A percentile compares a stretch with the other conserved stretches of the same genome.
Evolutionary conservation across 2,797 vertebrate genomes (phyloP).

Genomic region (Crenichthys baileyi): DNA sequence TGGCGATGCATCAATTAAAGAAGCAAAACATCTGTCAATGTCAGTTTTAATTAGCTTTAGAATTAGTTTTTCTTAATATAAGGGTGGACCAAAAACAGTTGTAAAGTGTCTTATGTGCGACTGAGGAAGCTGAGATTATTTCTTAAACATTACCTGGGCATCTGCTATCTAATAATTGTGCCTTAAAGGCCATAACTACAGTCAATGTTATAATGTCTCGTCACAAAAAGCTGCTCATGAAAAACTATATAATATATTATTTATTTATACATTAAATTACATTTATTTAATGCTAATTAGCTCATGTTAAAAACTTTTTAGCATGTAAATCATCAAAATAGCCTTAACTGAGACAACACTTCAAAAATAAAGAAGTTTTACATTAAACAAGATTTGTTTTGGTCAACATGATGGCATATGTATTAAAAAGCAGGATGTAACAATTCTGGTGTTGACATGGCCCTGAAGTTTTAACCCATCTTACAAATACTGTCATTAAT

Average conservation of each 20-base stretch:
- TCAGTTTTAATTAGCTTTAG: neutral
- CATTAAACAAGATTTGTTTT: neutral
- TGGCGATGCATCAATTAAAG: neutral
- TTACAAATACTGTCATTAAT: too few relatives aligned
- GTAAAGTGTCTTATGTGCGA: neutral
- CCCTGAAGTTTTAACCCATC: too few relatives aligned
- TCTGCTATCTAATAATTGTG: neutral
- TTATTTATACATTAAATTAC: neutral
- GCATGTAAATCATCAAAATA: neutral
- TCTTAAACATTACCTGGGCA: neutral
- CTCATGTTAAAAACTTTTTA: neutral
- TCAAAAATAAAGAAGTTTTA: neutral
- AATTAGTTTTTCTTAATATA: neutral
- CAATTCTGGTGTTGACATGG: too few relatives aligned
- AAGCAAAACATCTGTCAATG: neutral
- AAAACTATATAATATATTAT: neutral
- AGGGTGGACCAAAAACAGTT: neutral
- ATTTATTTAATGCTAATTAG: neutral
- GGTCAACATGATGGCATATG: too few relatives aligned
- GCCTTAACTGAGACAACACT: neutral
- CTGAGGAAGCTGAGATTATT: neutral
- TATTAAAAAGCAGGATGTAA: too few relatives aligned
- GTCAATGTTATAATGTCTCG: too few relatives aligned
- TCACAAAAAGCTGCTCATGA: neutral
- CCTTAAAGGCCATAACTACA: too few relatives aligned